These are phyloP conservation scores for Balearica regulorum DNA, from an alignment of 2,797 vertebrate genomes.

Conservation along the genomic window DNA sequence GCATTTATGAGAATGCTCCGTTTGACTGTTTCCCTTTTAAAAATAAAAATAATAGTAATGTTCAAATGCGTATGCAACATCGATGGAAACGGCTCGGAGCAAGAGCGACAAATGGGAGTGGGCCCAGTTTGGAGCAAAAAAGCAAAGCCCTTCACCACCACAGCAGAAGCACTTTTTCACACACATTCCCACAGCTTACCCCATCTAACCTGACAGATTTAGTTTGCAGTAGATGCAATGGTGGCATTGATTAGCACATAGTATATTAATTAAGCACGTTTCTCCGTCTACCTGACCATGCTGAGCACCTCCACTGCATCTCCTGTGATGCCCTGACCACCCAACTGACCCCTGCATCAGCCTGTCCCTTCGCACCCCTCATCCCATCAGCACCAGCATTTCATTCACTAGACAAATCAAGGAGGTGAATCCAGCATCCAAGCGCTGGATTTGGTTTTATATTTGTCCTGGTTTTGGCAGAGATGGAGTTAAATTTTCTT, in stretches of 20 bases:
- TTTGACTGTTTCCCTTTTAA: not conserved
- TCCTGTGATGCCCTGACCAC: fast-evolving
- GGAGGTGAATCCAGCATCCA: fast-evolving
- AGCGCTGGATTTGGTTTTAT: not conserved
- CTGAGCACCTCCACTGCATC: not conserved
- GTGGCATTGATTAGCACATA: not conserved
- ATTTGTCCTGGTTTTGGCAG: no score
- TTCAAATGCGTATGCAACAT: fast-evolving
- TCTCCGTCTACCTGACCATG: not conserved
- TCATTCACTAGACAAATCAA: not conserved
- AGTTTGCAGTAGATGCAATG: not conserved
- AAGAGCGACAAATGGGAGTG: fast-evolving
- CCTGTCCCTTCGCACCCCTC: no score
- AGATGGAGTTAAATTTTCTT: no score
- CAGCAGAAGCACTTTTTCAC: not conserved
- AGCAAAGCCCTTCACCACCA: not conserved
- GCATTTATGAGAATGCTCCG: not conserved
- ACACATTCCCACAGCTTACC: not conserved
- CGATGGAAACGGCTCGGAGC: fast-evolving
- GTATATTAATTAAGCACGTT: not conserved
- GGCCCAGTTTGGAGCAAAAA: not conserved
- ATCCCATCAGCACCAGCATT: not conserved
- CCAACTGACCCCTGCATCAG: not conserved
- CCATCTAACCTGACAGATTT: not conserved
- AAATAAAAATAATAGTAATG: not conserved